Base-by-base conservation (phyloP, 2,888 invertebrate genomes). In the Callyntrura guangdongensis region DNA sequence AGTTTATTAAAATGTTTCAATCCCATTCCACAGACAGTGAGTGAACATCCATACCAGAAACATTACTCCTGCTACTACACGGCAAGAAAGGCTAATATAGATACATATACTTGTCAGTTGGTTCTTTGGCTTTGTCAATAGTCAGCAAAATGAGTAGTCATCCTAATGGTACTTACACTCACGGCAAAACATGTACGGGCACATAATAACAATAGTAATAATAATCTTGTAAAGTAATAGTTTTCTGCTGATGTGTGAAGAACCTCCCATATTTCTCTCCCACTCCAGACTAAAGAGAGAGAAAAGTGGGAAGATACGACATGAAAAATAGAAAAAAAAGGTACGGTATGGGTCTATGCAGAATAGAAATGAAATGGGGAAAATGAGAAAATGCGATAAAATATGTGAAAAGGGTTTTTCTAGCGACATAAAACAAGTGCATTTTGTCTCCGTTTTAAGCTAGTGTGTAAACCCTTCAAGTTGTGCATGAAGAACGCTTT, bases 211-310 rank as follows among this genome's bases (percentile, higher is more conserved):
- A 11, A 79, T 82, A 17, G 49, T 36, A 87, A 87, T 20, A 67
- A 49, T 87, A 81, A 56, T 79, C 22, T 77, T 79, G 77, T 56
- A 64, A 67, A 25, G 36, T 47, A 69, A 11, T 45, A 53, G 27
- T 67, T 88, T 81, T 72, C 82, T 88, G 82, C 25, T 82, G 88
- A 88, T 82, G 74, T 72, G 88, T 53, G 45, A 74, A 72, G 88
- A 88, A 72, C 82, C 88, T 83, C 82, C 88, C 81, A 82, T 59
- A 36, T 77, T 79, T 77, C 20, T 61, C 27, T 27, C 49, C 6
- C 3, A 22, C 45, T 45, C 8, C 53, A 53, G 14, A 14, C 53
- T 53, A 53, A 11, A 53, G 53, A 53, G 0, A 14, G 25, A 25
- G 25, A n/a, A 53, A 77, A 22, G 20, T n/a, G 22, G 47, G n/a